Evolutionary conservation across 2,113 vertebrate genomes (phyloP).

Genomic region (Cercopithecus mona): DNA sequence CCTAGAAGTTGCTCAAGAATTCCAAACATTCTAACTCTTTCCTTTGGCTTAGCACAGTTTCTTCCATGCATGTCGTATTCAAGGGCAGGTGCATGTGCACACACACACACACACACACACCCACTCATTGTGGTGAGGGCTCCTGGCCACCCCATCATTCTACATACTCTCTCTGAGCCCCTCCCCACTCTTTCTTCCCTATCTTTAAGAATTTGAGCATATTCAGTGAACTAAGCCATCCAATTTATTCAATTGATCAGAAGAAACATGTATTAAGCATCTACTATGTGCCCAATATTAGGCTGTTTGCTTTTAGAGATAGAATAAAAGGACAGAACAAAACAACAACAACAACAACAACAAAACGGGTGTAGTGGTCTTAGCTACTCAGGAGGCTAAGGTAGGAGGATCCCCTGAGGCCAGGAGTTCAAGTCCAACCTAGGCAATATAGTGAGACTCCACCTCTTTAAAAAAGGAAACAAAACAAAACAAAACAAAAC

Average conservation of each 20-base stretch:
- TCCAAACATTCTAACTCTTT: not conserved
- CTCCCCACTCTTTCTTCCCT: not conserved
- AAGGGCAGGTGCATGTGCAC: not conserved
- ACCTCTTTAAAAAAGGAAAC: not conserved
- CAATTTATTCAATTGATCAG: not conserved
- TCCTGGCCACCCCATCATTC: not conserved
- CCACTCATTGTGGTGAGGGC: no score
- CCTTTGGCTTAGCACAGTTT: not conserved
- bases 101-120: accelerated
- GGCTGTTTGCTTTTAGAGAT: not conserved
- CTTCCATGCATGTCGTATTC: not conserved
- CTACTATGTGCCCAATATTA: not conserved
- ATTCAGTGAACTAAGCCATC: not conserved
- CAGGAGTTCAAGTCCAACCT: not conserved
- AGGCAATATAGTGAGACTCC: not conserved
- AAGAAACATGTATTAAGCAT: not conserved
- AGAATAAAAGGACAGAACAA: not conserved
- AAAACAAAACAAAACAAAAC: not conserved
- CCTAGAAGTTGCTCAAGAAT: not conserved
- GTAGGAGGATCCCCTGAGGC: not conserved
- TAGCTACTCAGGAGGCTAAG: not conserved
- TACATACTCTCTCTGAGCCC: not conserved
- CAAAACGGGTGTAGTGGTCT: not conserved
- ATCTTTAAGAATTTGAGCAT: not conserved
- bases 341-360: not conserved